Percentiles rank a stretch among this genome's conserved stretches.
Evolutionary conservation across 1,140 invertebrate genomes (phyloP).

Genomic region (Lordiphosa mommai): DNA sequence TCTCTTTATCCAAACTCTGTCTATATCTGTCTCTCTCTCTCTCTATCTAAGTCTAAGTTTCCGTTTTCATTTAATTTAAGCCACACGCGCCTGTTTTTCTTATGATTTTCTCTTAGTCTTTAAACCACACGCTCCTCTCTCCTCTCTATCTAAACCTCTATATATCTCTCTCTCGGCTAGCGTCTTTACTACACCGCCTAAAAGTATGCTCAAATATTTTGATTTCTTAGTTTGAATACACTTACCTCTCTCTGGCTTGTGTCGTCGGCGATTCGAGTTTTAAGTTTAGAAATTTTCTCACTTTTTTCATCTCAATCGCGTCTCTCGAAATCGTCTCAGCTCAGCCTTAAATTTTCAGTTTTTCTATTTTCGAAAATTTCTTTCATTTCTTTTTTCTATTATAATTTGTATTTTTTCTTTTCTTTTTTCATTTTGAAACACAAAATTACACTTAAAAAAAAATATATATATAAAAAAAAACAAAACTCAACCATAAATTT

Average conservation of each 20-base stretch:
- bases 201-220: slow-evolving; percentile 53
- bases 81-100: slow-evolving; percentile 62
- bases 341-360: slow-evolving; percentile 4
- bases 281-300: slow-evolving; percentile 6
- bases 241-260: slow-evolving; percentile 18
- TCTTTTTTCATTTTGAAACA: slow-evolving; percentile 18
- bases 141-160: slow-evolving; percentile 11
- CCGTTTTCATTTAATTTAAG: slow-evolving; percentile 40
- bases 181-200: slow-evolving; percentile 64
- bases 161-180: slow-evolving; percentile 52
- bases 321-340: slow-evolving; percentile 33
- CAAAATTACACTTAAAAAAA: slow-evolving; percentile 33
- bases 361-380: not conserved
- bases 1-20: slow-evolving; percentile 37
- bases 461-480: slow-evolving; percentile 13
- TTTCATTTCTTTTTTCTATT: slow-evolving; percentile 2
- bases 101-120: slow-evolving; percentile 55
- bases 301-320: slow-evolving; percentile 32
- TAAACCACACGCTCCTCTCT: slow-evolving; percentile 35
- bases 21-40: slow-evolving; percentile 21
- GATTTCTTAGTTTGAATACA: slow-evolving; percentile 16
- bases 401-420: not conserved
- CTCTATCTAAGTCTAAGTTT: slow-evolving; percentile 59
- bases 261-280: slow-evolving; percentile 10
- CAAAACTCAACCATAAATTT: slow-evolving; percentile 32